Evolutionary conservation across 2,113 vertebrate genomes (phyloP).

Genomic region (Perca fluviatilis): DNA sequence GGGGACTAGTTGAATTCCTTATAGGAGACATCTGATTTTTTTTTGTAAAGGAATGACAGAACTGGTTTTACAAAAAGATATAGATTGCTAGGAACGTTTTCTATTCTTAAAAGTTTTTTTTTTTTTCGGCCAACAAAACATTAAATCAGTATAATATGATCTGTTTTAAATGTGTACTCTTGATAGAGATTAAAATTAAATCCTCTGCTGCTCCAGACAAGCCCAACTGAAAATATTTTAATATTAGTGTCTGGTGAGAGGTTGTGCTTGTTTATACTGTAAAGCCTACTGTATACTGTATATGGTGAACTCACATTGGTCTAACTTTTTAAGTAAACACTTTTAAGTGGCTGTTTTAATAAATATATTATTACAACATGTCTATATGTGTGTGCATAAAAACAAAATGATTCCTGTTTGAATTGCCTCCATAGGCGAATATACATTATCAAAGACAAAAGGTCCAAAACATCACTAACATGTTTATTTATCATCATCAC

Average conservation of each 20-base stretch:
- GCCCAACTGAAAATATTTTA: slow-evolving; percentile 1
- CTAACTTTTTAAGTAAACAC: slow-evolving; percentile 50
- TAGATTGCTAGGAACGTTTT: neutral
- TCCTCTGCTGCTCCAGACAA: slow-evolving; percentile 13
- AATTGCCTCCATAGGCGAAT: neutral
- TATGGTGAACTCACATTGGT: slow-evolving; percentile 27
- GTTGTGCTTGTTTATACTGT: slow-evolving; percentile 18
- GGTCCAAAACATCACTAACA: neutral
- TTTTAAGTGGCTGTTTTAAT: slow-evolving; percentile 72
- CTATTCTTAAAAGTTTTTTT: neutral
- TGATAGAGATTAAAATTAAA: neutral
- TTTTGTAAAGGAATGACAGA: neutral
- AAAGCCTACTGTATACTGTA: slow-evolving; percentile 11
- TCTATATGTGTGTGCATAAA: neutral
- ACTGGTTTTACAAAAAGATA: neutral
- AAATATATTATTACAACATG: slow-evolving; percentile 64
- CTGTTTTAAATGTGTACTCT: neutral
- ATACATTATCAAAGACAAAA: neutral
- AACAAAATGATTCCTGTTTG: neutral
- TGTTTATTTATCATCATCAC: neutral
- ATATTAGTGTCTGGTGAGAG: neutral
- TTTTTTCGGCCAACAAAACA: neutral
- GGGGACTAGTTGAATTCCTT: neutral
- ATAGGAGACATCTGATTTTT: neutral
- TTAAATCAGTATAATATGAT: neutral